Evolutionary conservation across 2,888 invertebrate species (phyloP).

Genomic region (Ypsolopha scabrella): DNA sequence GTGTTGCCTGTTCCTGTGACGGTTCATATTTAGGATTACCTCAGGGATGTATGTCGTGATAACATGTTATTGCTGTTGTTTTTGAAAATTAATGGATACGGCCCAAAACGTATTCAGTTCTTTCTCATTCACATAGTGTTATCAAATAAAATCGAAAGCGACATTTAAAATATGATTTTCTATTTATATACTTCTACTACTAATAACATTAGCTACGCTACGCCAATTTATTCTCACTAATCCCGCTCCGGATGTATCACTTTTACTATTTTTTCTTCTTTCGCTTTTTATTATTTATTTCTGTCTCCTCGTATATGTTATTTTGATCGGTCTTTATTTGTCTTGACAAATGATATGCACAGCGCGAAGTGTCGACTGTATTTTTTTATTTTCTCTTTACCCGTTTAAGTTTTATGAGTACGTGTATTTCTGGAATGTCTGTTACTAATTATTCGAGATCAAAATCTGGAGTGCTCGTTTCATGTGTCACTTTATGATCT

Average conservation of each 20-base stretch:
- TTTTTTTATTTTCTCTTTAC: constrained; percentile 13
- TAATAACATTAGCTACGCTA: neutral
- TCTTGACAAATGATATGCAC: constrained; percentile 22
- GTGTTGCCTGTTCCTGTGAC: no score
- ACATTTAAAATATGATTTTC: no score
- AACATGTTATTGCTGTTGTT: no score
- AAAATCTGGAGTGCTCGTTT: constrained; percentile 16
- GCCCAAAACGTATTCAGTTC: no score
- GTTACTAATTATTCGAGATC: constrained; percentile 22
- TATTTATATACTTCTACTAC: no score
- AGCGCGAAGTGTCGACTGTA: neutral
- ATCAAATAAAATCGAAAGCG: no score
- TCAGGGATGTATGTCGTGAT: no score
- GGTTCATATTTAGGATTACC: no score
- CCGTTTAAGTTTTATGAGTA: constrained; percentile 21
- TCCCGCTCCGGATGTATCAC: neutral
- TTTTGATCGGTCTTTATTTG: constrained; percentile 11
- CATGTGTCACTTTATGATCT: neutral
- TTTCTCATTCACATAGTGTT: no score
- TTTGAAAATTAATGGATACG: no score
- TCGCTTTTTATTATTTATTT: no score
- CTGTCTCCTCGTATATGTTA: neutral
- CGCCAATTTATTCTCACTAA: neutral
- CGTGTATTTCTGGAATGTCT: constrained; percentile 21
- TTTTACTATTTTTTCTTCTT: constrained; percentile 2